A percentile compares a stretch with the other conserved stretches of the same genome.
Conservation (phyloP, 2,888 invertebrate species). For the Desoria tigrina region DNA sequence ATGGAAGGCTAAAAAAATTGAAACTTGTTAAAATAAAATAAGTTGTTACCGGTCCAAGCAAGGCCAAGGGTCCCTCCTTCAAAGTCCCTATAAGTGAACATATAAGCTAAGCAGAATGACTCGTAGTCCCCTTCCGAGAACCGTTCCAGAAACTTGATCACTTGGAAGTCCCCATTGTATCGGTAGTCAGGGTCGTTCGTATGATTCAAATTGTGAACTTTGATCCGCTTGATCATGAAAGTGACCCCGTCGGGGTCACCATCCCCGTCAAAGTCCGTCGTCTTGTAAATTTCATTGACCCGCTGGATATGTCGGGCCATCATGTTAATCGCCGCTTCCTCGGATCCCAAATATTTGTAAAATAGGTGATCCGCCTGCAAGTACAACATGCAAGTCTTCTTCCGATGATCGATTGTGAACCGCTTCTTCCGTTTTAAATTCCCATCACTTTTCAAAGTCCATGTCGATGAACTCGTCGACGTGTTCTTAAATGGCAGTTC, state of each 20-base stretch:
- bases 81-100: slow-evolving; percentile 96
- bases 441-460: no score
- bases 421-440: slow-evolving; percentile 29
- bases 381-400: slow-evolving; percentile 92
- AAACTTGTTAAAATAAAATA: no score
- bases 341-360: slow-evolving; percentile 89
- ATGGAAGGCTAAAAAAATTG: slow-evolving; percentile 67
- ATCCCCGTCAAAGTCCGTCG: slow-evolving; percentile 86
- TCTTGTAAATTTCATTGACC: slow-evolving; percentile 67
- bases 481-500: no score
- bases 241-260: slow-evolving; percentile 88
- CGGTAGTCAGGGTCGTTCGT: slow-evolving; percentile 82
- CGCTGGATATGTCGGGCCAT: slow-evolving; percentile 92
- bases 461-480: no score
- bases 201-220: slow-evolving; percentile 79
- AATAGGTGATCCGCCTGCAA: slow-evolving; percentile 96
- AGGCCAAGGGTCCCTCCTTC: slow-evolving; percentile 94
- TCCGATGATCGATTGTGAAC: slow-evolving; percentile 73
- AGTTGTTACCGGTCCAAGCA: slow-evolving; percentile 99
- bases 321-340: slow-evolving; percentile 91
- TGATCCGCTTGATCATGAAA: slow-evolving; percentile 93
- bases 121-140: slow-evolving; percentile 97
- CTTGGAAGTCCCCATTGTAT: slow-evolving; percentile 93
- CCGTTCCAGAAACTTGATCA: slow-evolving; percentile 95
- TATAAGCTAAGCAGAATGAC: slow-evolving; percentile 96